phyloP scores from a whole-genome alignment of 2,113 vertebrate species.

The Gobiocypris rarus region DNA sequence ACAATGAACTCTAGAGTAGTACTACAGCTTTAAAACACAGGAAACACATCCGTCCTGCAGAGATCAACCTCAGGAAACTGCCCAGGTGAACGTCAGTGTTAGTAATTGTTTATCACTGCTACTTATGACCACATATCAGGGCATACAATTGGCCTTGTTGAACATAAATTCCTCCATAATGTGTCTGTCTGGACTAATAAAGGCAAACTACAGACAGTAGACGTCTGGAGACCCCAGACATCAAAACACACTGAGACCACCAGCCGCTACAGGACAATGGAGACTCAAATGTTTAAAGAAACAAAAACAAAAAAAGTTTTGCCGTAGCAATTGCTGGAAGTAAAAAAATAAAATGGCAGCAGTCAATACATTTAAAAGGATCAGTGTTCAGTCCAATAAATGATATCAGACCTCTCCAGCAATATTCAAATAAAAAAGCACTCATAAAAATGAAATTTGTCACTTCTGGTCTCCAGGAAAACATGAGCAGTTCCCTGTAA shows the following conservation, averaged over 20 bases:
- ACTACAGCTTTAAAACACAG: neutral
- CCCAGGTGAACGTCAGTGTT: neutral
- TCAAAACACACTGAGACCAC: slow-evolving; percentile 15
- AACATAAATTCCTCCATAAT: neutral
- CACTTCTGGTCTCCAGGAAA: neutral
- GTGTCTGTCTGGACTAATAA: neutral
- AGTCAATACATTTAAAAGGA: neutral
- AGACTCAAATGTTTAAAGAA: neutral
- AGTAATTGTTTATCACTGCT: neutral
- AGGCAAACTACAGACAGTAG: neutral
- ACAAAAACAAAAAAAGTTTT: neutral
- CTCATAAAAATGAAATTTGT: too few species aligned
- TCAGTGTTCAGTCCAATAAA: slow-evolving; percentile 9
- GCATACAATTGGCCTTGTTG: neutral
- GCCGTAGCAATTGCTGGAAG: neutral
- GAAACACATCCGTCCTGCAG: neutral
- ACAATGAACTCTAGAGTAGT: neutral
- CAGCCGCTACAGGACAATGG: neutral
- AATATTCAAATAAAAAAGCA: slow-evolving; percentile 4
- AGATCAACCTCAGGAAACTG: slow-evolving; percentile 28
- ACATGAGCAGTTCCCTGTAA: neutral
- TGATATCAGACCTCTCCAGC: neutral
- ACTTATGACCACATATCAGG: neutral
- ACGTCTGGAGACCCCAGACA: neutral
- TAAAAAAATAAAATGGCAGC: neutral